Base-by-base conservation (phyloP, 2,888 invertebrate genomes). In the Drosophila mettleri region DNA sequence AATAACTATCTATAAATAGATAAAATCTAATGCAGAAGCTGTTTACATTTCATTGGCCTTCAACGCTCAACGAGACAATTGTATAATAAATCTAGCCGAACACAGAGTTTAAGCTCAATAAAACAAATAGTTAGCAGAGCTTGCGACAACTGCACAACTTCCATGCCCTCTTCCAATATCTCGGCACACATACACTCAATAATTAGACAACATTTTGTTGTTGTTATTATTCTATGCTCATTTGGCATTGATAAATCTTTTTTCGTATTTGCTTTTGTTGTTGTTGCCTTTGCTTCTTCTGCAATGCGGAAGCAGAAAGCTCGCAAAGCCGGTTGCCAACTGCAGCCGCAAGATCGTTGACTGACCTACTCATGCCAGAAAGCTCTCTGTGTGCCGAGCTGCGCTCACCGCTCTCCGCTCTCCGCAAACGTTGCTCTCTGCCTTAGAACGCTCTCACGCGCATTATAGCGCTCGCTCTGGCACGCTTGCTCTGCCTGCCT, bases 301-400 rank as follows among this genome's bases (percentile, higher is more conserved):
- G 86, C 82, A 82, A 83, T 88, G 82, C 82, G 82, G 82, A 83
- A 83, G 69, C 68, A 51, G 52, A 78, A 73, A 79, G 72, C 85
- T 69, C 49, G 36, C 54, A 86, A 86, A 85, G 87, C 89, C 89
- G 85, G 87, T 88, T 88, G 67, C 36, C 79, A 73, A 67, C 45
- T 57, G 63, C 53, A 59, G 53, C 39, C 34, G 64, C 62, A 66
- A 73, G 85, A 88, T 86, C 89, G 81, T 86, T 86, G 89, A 88
- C 76, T 88, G 85, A 85, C 85, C 85, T 86, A 85, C 79, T 88
- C 85, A 74, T 68, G 43, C 38, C 16, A 45, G 16, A 9, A 36
- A 59, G 63, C 60, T 54, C 45, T 61, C 14, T 29, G 29, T 10
- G 31, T 16, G 31, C 39, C 54, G 52, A 48, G 16, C 16, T 36